Conservation (phyloP, 2,797 vertebrate species). For the Hippopotamyrus pictus region DNA sequence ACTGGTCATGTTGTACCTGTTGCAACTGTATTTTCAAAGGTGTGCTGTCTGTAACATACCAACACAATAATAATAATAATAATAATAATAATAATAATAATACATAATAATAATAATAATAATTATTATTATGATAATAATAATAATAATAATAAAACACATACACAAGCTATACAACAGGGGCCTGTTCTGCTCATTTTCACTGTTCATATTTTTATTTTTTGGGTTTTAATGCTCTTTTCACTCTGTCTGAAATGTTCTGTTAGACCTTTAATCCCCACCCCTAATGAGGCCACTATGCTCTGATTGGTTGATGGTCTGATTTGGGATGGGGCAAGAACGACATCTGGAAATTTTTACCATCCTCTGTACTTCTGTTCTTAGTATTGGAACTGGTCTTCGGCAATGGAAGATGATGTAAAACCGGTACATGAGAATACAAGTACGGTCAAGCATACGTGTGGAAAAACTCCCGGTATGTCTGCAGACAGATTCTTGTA, state of each 20-base stretch:
- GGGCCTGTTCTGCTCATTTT: not conserved
- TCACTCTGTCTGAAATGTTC: not conserved
- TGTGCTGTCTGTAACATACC: not conserved
- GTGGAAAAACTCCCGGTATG: not conserved
- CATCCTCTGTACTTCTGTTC: not conserved
- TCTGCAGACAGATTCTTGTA: not conserved
- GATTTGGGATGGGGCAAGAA: not conserved
- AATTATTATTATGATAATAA: no score
- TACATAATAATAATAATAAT: not conserved
- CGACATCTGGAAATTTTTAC: not conserved
- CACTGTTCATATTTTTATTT: not conserved
- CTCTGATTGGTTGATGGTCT: not conserved
- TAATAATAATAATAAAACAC: not conserved
- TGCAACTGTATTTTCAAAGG: not conserved
- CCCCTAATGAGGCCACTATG: not conserved
- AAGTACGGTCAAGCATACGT: not conserved
- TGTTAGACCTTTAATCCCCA: not conserved
- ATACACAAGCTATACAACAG: not conserved
- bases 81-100: not conserved
- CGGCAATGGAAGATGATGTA: not conserved
- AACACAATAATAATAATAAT: not conserved
- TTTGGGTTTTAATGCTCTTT: not conserved
- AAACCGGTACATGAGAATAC: not conserved
- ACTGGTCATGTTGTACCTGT: not conserved
- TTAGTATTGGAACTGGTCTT: not conserved